These are phyloP conservation scores for Laticauda colubrina DNA, from an alignment of 2,113 vertebrate species.

Conservation along the genomic window DNA sequence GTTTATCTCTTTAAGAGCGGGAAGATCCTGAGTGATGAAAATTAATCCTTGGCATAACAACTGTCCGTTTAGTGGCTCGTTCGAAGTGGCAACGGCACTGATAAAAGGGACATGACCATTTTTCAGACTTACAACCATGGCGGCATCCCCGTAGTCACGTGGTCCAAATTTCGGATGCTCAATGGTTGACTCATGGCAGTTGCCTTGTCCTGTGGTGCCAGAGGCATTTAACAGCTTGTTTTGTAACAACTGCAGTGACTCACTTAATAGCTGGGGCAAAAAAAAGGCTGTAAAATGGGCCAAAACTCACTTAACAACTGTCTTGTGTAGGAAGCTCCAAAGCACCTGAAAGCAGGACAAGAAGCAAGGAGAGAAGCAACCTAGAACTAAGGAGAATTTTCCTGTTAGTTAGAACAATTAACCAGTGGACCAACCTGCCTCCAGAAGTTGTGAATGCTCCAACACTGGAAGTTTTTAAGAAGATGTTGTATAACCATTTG, in stretches of 20 bases:
- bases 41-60: not conserved
- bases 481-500: not conserved
- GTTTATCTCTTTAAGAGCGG: not conserved
- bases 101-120: not conserved
- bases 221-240: not conserved
- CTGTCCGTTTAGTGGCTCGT: not conserved
- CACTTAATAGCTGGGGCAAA: not conserved
- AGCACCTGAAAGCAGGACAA: not conserved
- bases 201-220: not conserved
- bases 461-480: not conserved
- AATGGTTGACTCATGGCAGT: not conserved
- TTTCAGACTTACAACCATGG: not conserved
- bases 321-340: not conserved
- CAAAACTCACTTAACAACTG: not conserved
- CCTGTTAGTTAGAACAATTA: not conserved
- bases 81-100: not conserved
- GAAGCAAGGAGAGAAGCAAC: not conserved
- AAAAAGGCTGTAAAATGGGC: not conserved
- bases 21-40: not conserved
- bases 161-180: not conserved
- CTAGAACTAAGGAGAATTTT: not conserved
- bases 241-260: not conserved
- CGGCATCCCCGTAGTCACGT: not conserved
- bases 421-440: not conserved
- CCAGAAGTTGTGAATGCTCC: not conserved